A percentile compares a stretch with the other conserved stretches of the same genome.
These are phyloP conservation scores for Micropterix aruncella DNA, from an alignment of 2,888 invertebrate genomes.

Conservation along the genomic window DNA sequence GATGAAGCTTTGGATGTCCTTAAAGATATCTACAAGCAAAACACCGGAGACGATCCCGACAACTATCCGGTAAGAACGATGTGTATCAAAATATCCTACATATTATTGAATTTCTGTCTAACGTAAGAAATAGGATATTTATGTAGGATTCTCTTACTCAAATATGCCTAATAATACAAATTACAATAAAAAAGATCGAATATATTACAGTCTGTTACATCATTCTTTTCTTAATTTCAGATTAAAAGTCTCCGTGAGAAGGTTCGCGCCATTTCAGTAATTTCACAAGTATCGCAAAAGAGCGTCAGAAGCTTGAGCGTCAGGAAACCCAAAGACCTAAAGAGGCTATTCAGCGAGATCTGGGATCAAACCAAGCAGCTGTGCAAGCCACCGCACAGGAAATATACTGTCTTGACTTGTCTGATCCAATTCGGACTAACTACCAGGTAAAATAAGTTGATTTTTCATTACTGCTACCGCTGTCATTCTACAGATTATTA, in stretches of 20 bases:
- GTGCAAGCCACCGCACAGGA: constrained; percentile 58
- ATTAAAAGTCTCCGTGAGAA: constrained; percentile 58
- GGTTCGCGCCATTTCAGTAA: constrained; percentile 45
- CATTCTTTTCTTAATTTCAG: constrained; percentile 22
- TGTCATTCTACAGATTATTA: no score
- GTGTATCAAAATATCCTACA: no score
- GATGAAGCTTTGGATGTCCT: constrained; percentile 59
- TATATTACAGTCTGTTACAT: not conserved
- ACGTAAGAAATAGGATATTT: no score
- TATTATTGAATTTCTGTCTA: no score
- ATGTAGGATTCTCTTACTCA: no score
- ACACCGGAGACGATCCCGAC: constrained; percentile 54
- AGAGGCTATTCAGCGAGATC: constrained; percentile 51
- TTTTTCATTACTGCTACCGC: constrained; percentile 6
- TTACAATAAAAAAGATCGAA: no score
- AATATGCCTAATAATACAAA: no score
- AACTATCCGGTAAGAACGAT: constrained; percentile 57
- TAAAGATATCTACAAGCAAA: constrained; percentile 51
- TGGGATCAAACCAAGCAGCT: constrained; percentile 62
- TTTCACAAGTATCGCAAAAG: constrained; percentile 46
- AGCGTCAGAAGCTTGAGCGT: constrained; percentile 55
- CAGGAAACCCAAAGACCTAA: constrained; percentile 58
- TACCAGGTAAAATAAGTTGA: constrained; percentile 52
- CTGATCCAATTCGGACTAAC: constrained; percentile 73
- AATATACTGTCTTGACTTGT: constrained; percentile 63